phyloP scores from a whole-genome alignment of 1,140 invertebrate genomes.

The Anastatus disparis region DNA sequence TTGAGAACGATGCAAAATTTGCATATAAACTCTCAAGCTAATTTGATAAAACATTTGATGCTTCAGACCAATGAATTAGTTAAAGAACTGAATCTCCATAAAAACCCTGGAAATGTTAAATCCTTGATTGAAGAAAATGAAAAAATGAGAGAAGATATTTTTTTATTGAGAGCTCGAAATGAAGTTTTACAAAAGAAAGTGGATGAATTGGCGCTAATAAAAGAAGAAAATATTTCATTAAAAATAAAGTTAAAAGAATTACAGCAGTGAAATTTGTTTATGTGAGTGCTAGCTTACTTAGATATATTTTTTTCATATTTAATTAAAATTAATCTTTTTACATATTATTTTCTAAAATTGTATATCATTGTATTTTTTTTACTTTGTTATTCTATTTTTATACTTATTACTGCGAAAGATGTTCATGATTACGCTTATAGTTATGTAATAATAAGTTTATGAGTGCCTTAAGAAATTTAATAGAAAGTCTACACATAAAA shows the following conservation, averaged over 20 bases:
- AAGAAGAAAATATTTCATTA: conserved; percentile 55
- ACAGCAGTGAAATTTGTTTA: conserved; percentile 17
- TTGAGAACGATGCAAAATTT: conserved; percentile 53
- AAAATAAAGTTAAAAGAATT: conserved; percentile 57
- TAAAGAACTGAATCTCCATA: conserved; percentile 50
- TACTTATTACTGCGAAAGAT: not conserved
- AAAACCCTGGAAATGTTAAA: conserved; percentile 47
- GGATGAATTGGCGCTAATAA: conserved; percentile 50
- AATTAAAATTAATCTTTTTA: not conserved
- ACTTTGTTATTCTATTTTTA: conserved; percentile 2
- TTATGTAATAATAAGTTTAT: not conserved
- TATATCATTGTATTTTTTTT: not conserved
- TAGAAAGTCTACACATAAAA: conserved; percentile 22
- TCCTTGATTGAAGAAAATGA: conserved; percentile 56
- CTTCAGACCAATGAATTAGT: conserved; percentile 55
- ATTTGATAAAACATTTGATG: conserved; percentile 55
- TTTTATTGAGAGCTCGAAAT: conserved; percentile 50
- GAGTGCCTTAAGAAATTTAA: conserved; percentile 2
- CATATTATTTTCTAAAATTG: not conserved
- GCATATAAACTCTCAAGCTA: conserved; percentile 56
- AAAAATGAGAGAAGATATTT: conserved; percentile 51
- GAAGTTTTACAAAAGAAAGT: conserved; percentile 52
- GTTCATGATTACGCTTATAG: not conserved
- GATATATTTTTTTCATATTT: too few species aligned
- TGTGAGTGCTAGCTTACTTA: conserved; percentile 13